Base-by-base conservation (phyloP, 1,140 invertebrate genomes). In the Drosophila nigrodunni region DNA sequence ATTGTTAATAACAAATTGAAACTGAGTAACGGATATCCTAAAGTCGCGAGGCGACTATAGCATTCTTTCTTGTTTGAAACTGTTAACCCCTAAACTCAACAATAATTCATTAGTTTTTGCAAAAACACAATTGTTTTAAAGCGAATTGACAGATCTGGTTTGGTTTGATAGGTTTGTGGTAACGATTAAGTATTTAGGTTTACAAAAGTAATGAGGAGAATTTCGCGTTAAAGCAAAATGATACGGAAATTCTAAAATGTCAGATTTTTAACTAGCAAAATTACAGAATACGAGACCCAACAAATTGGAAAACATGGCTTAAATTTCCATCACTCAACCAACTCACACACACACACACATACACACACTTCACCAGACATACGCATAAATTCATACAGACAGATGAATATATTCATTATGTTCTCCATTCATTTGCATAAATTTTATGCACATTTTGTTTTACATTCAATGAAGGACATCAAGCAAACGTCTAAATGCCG, bases 401-500 rank as follows among this genome's bases (percentile, higher is more conserved):
- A 34, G 15, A 21, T 52, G 55, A 73, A 47, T 68, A 68, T 39
- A 68, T 73, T 68, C 55, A 67, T 60, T 68, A 73, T 68, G 50
- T 41, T 55, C 57, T 57, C 34, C 43, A 62, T 50, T 57, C 55
- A 66, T 69, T 74, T 74, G 66, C 72, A 74, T 74, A 74, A 69
- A 74, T 74, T 74, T 74, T 13, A 62, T 58, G 58, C 65, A 50
- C 66, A 74, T 49, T 70, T 74, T 69, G 66, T 18, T 34, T 34
- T 68, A 4, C 44, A 59, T 21, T 55, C 41, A n/a, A 41, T 50
- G 37, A 43, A 49, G 69, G 61, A 39, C 44, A 72, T 58, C 50
- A 58, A 66, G 54, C 66, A 62, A 52, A 72, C 65, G 39, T 67
- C 55, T 52, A 47, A n/a, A 50, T 21, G 50, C 21, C 44, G 47